Conservation (phyloP, 1,140 invertebrate genomes). For the Orius laevigatus region DNA sequence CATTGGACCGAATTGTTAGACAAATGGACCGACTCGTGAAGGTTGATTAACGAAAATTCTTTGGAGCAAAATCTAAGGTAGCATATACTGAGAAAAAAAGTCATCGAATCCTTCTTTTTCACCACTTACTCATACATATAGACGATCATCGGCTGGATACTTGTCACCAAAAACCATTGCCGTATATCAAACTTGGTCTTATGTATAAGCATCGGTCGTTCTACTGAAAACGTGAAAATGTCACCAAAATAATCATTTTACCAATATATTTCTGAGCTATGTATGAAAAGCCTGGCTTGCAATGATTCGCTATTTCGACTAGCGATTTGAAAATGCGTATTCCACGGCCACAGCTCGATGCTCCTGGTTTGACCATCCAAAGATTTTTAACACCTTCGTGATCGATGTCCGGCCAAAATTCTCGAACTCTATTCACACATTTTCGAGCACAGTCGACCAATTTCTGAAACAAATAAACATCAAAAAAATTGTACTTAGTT, state of each 20-base stretch:
- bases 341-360: conserved; percentile 78
- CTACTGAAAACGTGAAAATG: conserved; percentile 28
- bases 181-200: conserved; percentile 88
- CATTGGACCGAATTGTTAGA: conserved; percentile 89
- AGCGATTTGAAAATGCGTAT: conserved; percentile 75
- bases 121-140: conserved; percentile 74
- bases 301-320: conserved; percentile 56
- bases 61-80: conserved; percentile 88
- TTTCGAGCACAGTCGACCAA: conserved; percentile 30
- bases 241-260: conserved; percentile 26
- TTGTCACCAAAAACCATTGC: conserved; percentile 84
- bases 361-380: conserved; percentile 92
- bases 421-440: conserved; percentile 36
- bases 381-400: conserved; percentile 73
- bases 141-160: conserved; percentile 74
- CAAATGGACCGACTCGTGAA: conserved; percentile 83
- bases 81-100: conserved; percentile 26
- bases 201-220: conserved; percentile 68
- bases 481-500: neutral
- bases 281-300: conserved; percentile 53
- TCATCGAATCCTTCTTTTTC: neutral
- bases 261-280: conserved; percentile 93
- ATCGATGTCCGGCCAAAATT: conserved; percentile 60
- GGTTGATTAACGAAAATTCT: conserved; percentile 73
- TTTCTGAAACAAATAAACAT: conserved; percentile 12